These are phyloP conservation scores for Nannoperca obscura DNA, from an alignment of 2,797 vertebrate genomes.

Conservation along the genomic window DNA sequence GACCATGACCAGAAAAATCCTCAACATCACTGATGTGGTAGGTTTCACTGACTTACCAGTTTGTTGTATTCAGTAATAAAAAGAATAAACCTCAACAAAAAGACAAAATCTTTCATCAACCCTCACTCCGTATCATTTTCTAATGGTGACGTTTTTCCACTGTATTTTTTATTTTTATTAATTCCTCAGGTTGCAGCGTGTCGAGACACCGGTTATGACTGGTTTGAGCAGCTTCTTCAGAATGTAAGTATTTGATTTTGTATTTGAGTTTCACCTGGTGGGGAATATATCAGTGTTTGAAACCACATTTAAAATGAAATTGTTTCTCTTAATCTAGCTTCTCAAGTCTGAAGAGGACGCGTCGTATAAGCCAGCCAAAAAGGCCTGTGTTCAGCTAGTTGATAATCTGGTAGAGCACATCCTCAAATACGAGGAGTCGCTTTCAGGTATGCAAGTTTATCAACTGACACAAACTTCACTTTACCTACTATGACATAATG, in stretches of 20 bases:
- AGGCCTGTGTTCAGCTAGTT: constrained; percentile 97
- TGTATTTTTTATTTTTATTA: constrained; percentile 24
- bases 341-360: constrained; percentile 97
- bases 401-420: constrained; percentile 99
- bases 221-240: constrained; percentile 98
- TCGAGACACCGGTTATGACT: constrained; percentile 97
- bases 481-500: neutral
- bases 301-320: neutral
- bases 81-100: neutral
- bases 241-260: constrained; percentile 87
- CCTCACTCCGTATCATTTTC: neutral
- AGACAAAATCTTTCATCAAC: neutral
- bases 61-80: neutral
- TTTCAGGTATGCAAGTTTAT: constrained; percentile 87
- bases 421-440: constrained; percentile 97
- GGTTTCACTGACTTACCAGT: constrained; percentile 44
- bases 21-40: constrained; percentile 99
- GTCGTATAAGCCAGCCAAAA: constrained; percentile 96
- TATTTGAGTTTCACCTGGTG: neutral
- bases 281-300: neutral
- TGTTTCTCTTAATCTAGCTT: constrained; percentile 78
- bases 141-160: neutral
- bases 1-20: constrained; percentile 97
- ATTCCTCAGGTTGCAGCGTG: constrained; percentile 92
- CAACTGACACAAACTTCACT: neutral